Base-by-base conservation (phyloP, 2,888 invertebrate genomes). In the Fragum sueziense region DNA sequence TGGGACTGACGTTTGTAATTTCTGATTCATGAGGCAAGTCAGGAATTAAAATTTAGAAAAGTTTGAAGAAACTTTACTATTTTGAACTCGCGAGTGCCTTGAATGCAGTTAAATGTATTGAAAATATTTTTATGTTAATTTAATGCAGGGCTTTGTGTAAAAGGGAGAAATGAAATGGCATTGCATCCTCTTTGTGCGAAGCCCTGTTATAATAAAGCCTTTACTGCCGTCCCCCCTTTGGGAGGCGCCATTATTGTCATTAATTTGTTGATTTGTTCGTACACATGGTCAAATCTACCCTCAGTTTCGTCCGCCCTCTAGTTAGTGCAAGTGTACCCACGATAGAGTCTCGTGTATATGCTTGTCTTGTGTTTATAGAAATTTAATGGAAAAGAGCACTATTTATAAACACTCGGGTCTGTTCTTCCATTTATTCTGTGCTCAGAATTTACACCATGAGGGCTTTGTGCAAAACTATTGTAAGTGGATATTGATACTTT, bases 301-400 rank as follows among this genome's bases (percentile, higher is more conserved):
- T 84, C 78, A 78, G 80, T 84, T 72, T 82, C 77, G 68, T 73
- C 80, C 77, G 87, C 88, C 88, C 87, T 89, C 87, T 89, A 88
- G 86, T 87, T 90, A 88, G 89, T 91, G 91, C 91, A 91, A 90
- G 86, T 90, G 88, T 87, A 87, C 74, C 83, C 87, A 52, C 52
- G 33, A 41, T 37, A 41, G 33, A 25, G 14, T 65, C 85, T 85
- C 79, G 77, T 85, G 80, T 82, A 82, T 87, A 85, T 87, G 89
- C 90, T 96, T 96, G 96, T 96, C 96, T 96, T 96, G 96, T 96
- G 96, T 96, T 96, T 96, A 95, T 95, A 95, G 95, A 96, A 95
- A 96, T 94, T 94, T 94, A 95, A 94, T 81, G 96, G 96, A 96
- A 96, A 96, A 96, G 96, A 96, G 96, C 96, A 96, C 91, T 96